These are phyloP conservation scores for Zaprionus ghesquierei DNA, from an alignment of 1,140 invertebrate species.

Conservation along the genomic window DNA sequence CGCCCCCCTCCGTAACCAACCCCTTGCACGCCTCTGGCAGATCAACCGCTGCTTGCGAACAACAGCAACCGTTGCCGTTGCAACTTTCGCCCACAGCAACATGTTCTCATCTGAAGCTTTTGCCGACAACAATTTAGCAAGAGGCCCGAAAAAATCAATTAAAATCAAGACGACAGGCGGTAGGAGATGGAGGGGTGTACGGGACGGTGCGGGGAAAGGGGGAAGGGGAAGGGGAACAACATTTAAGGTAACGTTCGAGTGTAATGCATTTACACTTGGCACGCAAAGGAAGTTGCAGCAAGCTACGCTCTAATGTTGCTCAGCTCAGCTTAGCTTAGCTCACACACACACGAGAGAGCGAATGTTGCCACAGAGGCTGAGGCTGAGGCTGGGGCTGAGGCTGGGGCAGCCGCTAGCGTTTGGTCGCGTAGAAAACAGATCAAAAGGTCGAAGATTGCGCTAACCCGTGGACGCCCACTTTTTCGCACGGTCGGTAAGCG, in stretches of 20 bases:
- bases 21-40: neutral
- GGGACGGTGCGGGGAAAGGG: neutral
- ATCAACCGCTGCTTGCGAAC: neutral
- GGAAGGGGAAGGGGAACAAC: constrained; percentile 24
- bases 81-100: constrained; percentile 55
- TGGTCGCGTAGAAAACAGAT: constrained; percentile 64
- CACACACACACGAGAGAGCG: constrained; percentile 11
- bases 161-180: constrained; percentile 73
- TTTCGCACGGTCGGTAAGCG: constrained; percentile 59
- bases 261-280: constrained; percentile 79
- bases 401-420: constrained; percentile 37
- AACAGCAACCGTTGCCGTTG: constrained; percentile 5
- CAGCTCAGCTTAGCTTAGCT: neutral
- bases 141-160: constrained; percentile 66
- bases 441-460: constrained; percentile 79
- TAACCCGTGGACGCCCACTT: constrained; percentile 73
- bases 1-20: too few species aligned
- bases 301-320: constrained; percentile 24
- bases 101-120: constrained; percentile 48
- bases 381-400: constrained; percentile 20
- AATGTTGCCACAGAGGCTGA: constrained; percentile 26
- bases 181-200: neutral
- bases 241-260: constrained; percentile 70
- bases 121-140: constrained; percentile 46
- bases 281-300: constrained; percentile 77